A percentile compares a stretch with the other conserved stretches of the same genome.
phyloP scores from a whole-genome alignment of 2,113 vertebrate species.

The Alouatta palliata region DNA sequence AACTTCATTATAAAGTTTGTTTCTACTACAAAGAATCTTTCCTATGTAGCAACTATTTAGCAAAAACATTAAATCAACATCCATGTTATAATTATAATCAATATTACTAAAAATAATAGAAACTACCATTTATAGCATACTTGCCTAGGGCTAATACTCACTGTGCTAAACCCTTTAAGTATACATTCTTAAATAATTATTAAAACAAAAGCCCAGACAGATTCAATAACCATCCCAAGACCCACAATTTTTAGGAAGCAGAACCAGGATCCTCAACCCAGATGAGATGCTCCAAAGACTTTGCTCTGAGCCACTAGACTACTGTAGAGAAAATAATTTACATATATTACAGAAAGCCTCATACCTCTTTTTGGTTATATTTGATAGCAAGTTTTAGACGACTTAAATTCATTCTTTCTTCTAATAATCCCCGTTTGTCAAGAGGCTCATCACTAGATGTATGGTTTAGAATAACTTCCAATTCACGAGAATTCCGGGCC shows the following conservation, averaged over 20 bases:
- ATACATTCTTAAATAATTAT: conserved; percentile 23
- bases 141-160: not conserved
- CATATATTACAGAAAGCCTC: conserved; percentile 52
- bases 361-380: conserved; percentile 99
- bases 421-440: conserved; percentile 95
- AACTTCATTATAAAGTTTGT: not conserved
- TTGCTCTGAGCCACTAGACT: not conserved
- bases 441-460: conserved; percentile 94
- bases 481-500: conserved; percentile 97
- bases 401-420: conserved; percentile 99
- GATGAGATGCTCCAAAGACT: not conserved
- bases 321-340: conserved; percentile 23
- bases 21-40: not conserved
- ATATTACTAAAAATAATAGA: conserved; percentile 40
- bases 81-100: not conserved
- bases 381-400: conserved; percentile 99
- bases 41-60: not conserved
- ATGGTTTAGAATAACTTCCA: conserved; percentile 98
- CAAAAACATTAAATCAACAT: conserved; percentile 42
- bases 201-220: conserved; percentile 27
- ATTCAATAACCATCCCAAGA: not conserved
- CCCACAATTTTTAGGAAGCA: not conserved
- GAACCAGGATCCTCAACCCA: not conserved
- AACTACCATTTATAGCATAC: not conserved
- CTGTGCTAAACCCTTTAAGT: not conserved